These are phyloP conservation scores for Dendrolimus kikuchii DNA, from an alignment of 1,140 invertebrate species.

Conservation along the genomic window DNA sequence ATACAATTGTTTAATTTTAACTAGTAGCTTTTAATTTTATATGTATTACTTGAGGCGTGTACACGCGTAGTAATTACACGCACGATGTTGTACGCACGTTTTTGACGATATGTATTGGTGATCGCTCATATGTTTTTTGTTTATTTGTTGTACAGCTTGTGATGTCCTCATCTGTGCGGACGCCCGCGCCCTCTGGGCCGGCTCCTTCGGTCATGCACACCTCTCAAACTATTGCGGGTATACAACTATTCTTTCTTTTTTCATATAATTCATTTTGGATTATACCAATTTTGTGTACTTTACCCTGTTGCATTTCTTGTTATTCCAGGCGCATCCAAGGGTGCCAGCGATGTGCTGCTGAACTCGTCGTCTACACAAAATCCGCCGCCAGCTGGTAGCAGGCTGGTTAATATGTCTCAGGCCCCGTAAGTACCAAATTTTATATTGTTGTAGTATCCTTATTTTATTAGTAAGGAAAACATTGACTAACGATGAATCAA, in stretches of 20 bases:
- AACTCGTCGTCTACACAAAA: slow-evolving; percentile 41
- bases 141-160: slow-evolving; percentile 23
- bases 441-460: neutral
- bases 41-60: too few species aligned
- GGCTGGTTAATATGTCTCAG: slow-evolving; percentile 57
- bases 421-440: slow-evolving; percentile 42
- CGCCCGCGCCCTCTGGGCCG: slow-evolving; percentile 40
- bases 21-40: too few species aligned
- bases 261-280: neutral
- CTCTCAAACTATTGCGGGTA: slow-evolving; percentile 49
- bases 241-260: slow-evolving; percentile 4
- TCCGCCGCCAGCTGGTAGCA: slow-evolving; percentile 44
- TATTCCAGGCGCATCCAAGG: slow-evolving; percentile 39
- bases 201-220: slow-evolving; percentile 49
- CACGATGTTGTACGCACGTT: too few species aligned
- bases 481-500: too few species aligned
- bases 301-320: slow-evolving; percentile 4
- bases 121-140: neutral
- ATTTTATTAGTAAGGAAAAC: too few species aligned
- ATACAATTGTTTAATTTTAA: too few species aligned
- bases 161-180: slow-evolving; percentile 61
- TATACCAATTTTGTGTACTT: neutral
- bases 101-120: too few species aligned
- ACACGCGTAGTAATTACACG: too few species aligned
- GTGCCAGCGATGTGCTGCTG: slow-evolving; percentile 52